phyloP scores from a whole-genome alignment of 2,888 invertebrate genomes.

The Leistus spinibarbis region DNA sequence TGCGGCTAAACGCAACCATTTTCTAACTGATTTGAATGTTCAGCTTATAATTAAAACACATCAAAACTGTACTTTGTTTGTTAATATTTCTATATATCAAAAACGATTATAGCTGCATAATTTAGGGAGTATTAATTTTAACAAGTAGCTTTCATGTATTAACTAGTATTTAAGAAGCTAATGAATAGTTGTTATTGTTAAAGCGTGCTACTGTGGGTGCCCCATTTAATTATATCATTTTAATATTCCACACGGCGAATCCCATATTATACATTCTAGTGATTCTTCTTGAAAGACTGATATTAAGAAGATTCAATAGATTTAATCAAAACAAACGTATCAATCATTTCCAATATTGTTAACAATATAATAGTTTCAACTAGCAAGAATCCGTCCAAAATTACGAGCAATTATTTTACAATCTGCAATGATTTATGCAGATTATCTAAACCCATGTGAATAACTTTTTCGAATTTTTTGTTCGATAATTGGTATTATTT shows the following conservation, averaged over 20 bases:
- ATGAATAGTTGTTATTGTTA: not conserved
- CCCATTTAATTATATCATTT: not conserved
- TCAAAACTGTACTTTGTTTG: slow-evolving; percentile 23
- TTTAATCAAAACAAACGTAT: no score
- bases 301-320: no score
- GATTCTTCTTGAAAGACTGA: no score
- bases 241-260: not conserved
- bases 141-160: not conserved
- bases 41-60: slow-evolving; percentile 24
- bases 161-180: not conserved
- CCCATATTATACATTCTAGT: not conserved
- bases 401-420: no score
- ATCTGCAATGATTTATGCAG: no score
- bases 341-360: no score
- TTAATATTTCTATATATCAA: slow-evolving; percentile 28
- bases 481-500: no score
- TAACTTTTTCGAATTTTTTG: no score
- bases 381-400: no score
- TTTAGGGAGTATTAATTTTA: not conserved
- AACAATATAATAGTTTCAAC: no score
- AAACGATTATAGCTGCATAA: not conserved
- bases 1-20: slow-evolving; percentile 18
- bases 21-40: slow-evolving; percentile 27
- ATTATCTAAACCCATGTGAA: no score
- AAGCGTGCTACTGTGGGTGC: not conserved